Conservation (phyloP, 2,113 vertebrate species). For the Pyxicephalus adspersus region DNA sequence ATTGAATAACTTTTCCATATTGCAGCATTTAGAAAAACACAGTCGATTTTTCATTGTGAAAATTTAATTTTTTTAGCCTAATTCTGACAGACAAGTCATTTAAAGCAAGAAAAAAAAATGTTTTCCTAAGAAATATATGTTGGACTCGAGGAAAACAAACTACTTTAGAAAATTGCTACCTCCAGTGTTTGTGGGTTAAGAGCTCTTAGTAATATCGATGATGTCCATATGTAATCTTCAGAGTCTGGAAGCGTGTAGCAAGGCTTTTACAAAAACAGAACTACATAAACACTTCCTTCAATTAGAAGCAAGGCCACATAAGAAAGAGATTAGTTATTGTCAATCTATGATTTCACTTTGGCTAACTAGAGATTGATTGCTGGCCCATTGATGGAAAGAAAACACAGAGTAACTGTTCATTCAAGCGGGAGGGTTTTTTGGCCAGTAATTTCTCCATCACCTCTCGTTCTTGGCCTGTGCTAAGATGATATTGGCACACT, state of each 20-base stretch:
- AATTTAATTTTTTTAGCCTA: no score
- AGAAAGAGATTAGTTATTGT: conserved; percentile 30
- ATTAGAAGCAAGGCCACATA: conserved; percentile 14
- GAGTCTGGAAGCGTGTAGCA: conserved; percentile 28
- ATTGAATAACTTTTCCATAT: no score
- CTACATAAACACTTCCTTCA: conserved; percentile 14
- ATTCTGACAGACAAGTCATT: conserved; percentile 2
- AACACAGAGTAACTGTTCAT: conserved; percentile 18
- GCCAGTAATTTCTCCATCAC: conserved; percentile 33
- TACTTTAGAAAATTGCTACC: conserved; percentile 48
- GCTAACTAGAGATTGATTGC: conserved; percentile 21
- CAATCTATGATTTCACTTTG: conserved; percentile 11
- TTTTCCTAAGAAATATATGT: conserved; percentile 30
- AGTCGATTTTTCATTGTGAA: background rate
- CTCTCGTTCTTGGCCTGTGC: conserved; percentile 13
- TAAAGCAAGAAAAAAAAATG: background rate
- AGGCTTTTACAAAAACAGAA: background rate
- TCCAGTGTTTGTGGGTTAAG: conserved; percentile 20
- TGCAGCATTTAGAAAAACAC: background rate
- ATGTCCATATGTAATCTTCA: background rate
- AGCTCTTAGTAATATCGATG: conserved; percentile 20
- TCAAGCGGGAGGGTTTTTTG: background rate
- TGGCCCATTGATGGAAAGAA: conserved; percentile 12
- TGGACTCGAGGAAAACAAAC: conserved; percentile 38
- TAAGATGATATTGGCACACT: conserved; percentile 38